Evolutionary conservation across 30 jellyfish, hydroid and myxozoan species (phyloP), one percentile per base, ranked within the genome.

Genomic region (Catostylus mosaicus): DNA sequence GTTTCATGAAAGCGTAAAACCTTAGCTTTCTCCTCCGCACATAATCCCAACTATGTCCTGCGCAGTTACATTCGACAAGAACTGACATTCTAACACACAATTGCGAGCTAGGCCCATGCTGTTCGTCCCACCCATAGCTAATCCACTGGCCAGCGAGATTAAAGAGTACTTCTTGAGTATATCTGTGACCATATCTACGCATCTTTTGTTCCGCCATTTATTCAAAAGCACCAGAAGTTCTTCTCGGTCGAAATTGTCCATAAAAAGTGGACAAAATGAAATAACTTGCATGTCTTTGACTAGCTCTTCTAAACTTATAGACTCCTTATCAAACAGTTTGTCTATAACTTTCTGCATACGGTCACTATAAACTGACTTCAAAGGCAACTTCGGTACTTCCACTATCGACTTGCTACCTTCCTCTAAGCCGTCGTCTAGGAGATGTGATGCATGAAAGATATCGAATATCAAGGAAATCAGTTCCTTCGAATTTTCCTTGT

Each of bases 151-250:
- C 68, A 83, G 77, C 33, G 95, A 72, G 30, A 82, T 75, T 40
- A 86, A 45, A 0, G 97, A 83, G 46, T 84, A 66, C 48, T 87
- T 96, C 88, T 92, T 87, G 51, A 92, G 67, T 23, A 92, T 87
- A 63, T 87, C 93, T 63, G 98, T 80, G 32, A 92, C 98, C 76
- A 92, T 82, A 37, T 92, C 98, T 11, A 92, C 97, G 62, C 98
- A 92, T 2, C 98, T 89, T 36, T 96, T 75, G 87, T 92, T 87
- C 60, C 85, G 95, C 98, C 98, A 92, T 85, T 87, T 86, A 59
- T 63, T 84, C 46, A 80, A 78, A 16, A 86, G 65, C 71, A 73
- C 18, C 5, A 30, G 51, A 2, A 92, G 78, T 18, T 75, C 90
- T 34, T 84, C 83, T 29, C 65, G 54, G 51, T 47, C 85, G 19